Conservation (phyloP, 2,888 invertebrate species). For the Eudasyphora cyanicolor region DNA sequence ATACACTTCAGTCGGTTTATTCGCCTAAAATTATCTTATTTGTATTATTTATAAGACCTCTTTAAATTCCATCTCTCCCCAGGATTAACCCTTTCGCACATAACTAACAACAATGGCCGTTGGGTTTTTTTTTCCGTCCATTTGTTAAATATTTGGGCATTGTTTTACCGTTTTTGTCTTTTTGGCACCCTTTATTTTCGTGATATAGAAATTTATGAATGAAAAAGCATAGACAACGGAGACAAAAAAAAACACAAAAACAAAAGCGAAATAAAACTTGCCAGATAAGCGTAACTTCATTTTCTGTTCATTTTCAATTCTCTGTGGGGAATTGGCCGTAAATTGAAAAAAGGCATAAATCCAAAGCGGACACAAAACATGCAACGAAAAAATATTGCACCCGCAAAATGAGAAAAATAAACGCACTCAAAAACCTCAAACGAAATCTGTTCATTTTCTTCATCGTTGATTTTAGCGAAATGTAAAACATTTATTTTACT, state of each 20-base stretch:
- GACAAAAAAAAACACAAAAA: no score
- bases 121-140: conserved; percentile 31
- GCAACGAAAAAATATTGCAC: conserved; percentile 12
- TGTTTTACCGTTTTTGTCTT: conserved; percentile 24
- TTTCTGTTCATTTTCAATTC: conserved; percentile 56
- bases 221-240: not conserved
- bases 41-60: no score
- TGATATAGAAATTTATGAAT: conserved; percentile 29
- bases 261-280: no score
- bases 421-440: no score
- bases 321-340: conserved; percentile 61
- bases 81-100: not conserved
- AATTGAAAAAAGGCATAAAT: conserved; percentile 67
- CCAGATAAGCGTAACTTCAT: conserved; percentile 33
- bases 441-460: conserved; percentile 40
- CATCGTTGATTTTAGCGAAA: not conserved
- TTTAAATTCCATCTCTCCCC: no score
- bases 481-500: not conserved
- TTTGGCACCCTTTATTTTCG: conserved; percentile 1
- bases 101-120: conserved; percentile 25
- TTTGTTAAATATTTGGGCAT: conserved; percentile 52
- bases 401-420: not conserved
- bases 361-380: conserved; percentile 47
- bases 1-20: no score
- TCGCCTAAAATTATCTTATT: no score